These are phyloP conservation scores for Trematomus bernacchii DNA, from an alignment of 2,797 vertebrate genomes.

Conservation along the genomic window DNA sequence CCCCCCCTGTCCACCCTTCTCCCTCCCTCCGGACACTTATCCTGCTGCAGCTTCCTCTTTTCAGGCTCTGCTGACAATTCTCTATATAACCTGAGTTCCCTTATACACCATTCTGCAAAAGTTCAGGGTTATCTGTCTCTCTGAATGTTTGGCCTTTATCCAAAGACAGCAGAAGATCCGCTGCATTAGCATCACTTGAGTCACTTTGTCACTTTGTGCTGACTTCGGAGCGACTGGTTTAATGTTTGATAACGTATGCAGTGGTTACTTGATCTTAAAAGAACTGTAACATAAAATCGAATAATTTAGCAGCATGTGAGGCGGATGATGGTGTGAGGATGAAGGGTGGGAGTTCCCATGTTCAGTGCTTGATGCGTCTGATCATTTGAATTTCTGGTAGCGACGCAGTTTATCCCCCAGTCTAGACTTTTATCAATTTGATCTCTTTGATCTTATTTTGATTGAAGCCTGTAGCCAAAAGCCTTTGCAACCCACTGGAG, in stretches of 20 bases:
- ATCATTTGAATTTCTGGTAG: conserved; percentile 68
- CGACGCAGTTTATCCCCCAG: conserved; percentile 48
- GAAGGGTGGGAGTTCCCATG: conserved; percentile 58
- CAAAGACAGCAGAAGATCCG: conserved; percentile 29
- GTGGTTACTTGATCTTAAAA: conserved; percentile 43
- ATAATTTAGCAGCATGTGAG: conserved; percentile 52
- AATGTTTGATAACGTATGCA: conserved; percentile 41
- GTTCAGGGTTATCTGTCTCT: conserved; percentile 52
- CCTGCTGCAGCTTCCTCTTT: conserved; percentile 24
- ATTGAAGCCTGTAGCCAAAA: conserved; percentile 69
- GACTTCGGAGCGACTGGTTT: conserved; percentile 4
- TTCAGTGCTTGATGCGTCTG: conserved; percentile 58
- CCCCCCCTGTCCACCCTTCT: conserved; percentile 16
- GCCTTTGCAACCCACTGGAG: conserved; percentile 59
- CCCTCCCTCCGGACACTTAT: conserved; percentile 27
- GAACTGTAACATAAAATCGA: conserved; percentile 49
- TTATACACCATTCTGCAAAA: conserved; percentile 28
- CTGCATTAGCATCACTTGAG: conserved; percentile 1
- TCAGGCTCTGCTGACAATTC: conserved; percentile 19
- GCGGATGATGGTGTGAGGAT: conserved; percentile 33
- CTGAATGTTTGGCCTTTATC: conserved; percentile 31
- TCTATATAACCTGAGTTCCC: conserved; percentile 21
- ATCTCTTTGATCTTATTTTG: conserved; percentile 76
- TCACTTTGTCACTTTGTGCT: conserved; percentile 23
- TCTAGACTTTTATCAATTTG: conserved; percentile 68